These are phyloP conservation scores for Mastomys natalensis DNA, from an alignment of 2,113 vertebrate genomes.

Conservation along the genomic window DNA sequence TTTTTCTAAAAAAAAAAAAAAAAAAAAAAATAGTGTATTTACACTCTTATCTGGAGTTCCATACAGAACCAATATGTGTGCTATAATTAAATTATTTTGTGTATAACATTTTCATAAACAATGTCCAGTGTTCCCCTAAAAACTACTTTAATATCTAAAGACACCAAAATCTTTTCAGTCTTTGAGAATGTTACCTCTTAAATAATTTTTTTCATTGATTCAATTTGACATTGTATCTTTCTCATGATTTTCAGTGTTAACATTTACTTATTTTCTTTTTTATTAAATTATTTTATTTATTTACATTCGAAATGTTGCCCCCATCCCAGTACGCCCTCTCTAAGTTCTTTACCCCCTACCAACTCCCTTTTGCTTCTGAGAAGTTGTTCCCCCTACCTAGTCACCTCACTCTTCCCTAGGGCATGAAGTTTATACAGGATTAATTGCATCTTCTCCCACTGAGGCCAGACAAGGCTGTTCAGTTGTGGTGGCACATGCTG, in stretches of 20 bases:
- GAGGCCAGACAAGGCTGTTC: too few species aligned
- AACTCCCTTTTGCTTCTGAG: too few species aligned
- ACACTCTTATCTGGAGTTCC: neutral
- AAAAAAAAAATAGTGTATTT: neutral
- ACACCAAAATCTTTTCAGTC: neutral
- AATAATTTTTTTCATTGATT: neutral
- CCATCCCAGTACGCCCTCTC: too few species aligned
- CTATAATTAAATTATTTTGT: neutral
- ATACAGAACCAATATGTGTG: neutral
- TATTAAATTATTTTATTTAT: too few species aligned
- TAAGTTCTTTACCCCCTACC: too few species aligned
- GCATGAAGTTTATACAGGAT: too few species aligned
- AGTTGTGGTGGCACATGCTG: too few species aligned
- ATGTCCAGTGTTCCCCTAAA: neutral
- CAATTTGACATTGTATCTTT: neutral
- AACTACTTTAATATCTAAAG: neutral
- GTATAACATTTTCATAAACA: conserved; percentile 8
- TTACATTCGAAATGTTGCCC: too few species aligned
- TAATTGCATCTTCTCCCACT: too few species aligned
- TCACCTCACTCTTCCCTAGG: too few species aligned
- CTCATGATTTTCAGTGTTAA: neutral
- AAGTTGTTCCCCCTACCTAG: too few species aligned
- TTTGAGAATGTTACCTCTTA: neutral
- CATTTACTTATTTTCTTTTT: too few species aligned
- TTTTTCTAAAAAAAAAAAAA: neutral